Base-by-base conservation (phyloP, 2,113 vertebrate species). In the Acrocephalus kingi region DNA sequence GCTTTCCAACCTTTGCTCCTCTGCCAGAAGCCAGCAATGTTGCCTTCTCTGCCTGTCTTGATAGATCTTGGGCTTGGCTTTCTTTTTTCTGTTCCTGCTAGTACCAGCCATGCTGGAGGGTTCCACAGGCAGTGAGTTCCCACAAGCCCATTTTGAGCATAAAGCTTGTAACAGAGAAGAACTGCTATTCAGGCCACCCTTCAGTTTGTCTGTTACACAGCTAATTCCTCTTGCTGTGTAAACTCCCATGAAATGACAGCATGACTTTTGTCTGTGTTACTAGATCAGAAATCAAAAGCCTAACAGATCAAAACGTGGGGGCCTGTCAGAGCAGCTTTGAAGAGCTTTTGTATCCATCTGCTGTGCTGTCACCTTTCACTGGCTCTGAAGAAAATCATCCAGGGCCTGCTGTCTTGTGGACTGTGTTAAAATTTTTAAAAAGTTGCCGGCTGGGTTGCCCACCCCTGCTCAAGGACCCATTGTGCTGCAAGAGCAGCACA, bases 261-360 rank as follows among this genome's bases (percentile, higher is more conserved):
- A 51, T 55, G 84, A 73, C 75, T 89, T 79, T 86, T 4, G 24
- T 82, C 69, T 89, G 74, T 93, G 62, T 87, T 87, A 59, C 72
- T 59, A 77, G 85, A 77, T 63, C 82, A 76, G 90, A 88, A 95
- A 96, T 96, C 96, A 96, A 95, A 96, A 87, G 87, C 89, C 49
- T 43, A 90, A 37, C 90, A 91, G 87, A 93, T 96, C 81, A 96
- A 96, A 93, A 91, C 1, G 0, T 0, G 0, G 30, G 59, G 33
- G 51, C 55, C 87, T 93, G 84, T 76, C 87, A 87, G 67, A 90
- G 54, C 61, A 87, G 67, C 87, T 97, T 94, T 91, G 91, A 94
- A 93, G 81, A 74, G 63, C 75, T 89, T 82, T 87, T 0, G 1
- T 56, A 82, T 30, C 71, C 8, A 8, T 94, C 87, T 94, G 78